phyloP scores from a whole-genome alignment of 92 coral and sea anemone genomes.

The Anthopleura xanthogrammica region DNA sequence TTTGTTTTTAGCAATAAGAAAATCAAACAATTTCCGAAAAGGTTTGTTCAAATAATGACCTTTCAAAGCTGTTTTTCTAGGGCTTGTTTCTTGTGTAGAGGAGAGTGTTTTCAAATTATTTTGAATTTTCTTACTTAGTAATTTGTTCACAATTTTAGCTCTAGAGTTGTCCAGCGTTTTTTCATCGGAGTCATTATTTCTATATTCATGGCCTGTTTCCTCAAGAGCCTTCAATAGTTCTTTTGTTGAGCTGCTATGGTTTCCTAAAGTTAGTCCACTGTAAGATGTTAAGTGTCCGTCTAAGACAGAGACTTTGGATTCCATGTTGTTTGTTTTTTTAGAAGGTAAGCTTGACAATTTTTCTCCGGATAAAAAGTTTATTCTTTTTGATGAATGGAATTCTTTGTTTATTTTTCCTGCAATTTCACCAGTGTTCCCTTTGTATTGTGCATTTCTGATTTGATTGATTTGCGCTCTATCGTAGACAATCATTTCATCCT shows the following conservation, averaged over 20 bases:
- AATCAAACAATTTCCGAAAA: neutral
- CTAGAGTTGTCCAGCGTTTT: neutral
- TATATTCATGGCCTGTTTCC: neutral
- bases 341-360: constrained; percentile 11
- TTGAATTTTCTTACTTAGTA: neutral
- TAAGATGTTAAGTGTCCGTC: neutral
- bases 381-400: neutral
- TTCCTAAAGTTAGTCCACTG: neutral
- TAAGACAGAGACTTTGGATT: neutral
- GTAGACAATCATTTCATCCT: constrained; percentile 19
- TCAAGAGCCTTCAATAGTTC: constrained; percentile 12
- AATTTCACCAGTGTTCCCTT: constrained; percentile 10
- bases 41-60: neutral
- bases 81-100: neutral
- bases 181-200: neutral
- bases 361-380: neutral
- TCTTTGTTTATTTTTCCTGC: constrained; percentile 23
- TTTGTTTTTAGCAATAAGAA: neutral
- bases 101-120: neutral
- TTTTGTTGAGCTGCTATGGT: neutral
- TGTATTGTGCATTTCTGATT: constrained; percentile 3
- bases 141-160: neutral
- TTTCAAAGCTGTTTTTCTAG: neutral
- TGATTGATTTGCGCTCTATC: constrained; percentile 24
- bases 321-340: neutral